Percentiles rank a stretch among this genome's conserved stretches.
Conservation (phyloP, 1,140 invertebrate genomes). For the Drosophila sucinea region DNA sequence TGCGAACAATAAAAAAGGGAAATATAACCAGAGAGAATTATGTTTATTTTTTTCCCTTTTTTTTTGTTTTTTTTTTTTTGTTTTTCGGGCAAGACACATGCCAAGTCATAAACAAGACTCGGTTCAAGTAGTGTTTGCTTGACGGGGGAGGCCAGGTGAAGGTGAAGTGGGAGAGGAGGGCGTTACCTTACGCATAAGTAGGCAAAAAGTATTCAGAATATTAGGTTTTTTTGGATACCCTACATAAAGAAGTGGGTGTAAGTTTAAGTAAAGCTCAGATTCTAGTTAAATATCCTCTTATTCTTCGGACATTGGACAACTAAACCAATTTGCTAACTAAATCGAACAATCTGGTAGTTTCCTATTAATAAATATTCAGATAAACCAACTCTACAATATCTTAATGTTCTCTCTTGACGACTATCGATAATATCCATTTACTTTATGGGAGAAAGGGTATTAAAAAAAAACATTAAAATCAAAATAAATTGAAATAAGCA, state of each 20-base stretch:
- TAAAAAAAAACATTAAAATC: constrained; percentile 22
- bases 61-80: constrained; percentile 2
- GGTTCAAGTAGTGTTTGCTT: neutral
- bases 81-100: constrained; percentile 33
- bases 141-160: neutral
- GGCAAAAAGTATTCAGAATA: constrained; percentile 26
- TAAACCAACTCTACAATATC: too few species aligned
- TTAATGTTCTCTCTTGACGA: too few species aligned
- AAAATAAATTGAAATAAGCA: constrained; percentile 18
- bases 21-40: constrained; percentile 28
- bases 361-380: too few species aligned
- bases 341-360: too few species aligned
- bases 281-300: too few species aligned
- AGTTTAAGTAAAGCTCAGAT: too few species aligned
- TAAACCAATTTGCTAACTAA: too few species aligned
- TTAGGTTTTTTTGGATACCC: neutral
- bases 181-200: constrained; percentile 47
- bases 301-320: too few species aligned
- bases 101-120: constrained; percentile 37
- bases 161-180: neutral
- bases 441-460: neutral
- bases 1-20: constrained; percentile 40
- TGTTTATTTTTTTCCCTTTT: neutral
- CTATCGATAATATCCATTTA: neutral
- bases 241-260: neutral